Base-by-base conservation (phyloP, 2,113 vertebrate genomes). In the Tringa solitaria region DNA sequence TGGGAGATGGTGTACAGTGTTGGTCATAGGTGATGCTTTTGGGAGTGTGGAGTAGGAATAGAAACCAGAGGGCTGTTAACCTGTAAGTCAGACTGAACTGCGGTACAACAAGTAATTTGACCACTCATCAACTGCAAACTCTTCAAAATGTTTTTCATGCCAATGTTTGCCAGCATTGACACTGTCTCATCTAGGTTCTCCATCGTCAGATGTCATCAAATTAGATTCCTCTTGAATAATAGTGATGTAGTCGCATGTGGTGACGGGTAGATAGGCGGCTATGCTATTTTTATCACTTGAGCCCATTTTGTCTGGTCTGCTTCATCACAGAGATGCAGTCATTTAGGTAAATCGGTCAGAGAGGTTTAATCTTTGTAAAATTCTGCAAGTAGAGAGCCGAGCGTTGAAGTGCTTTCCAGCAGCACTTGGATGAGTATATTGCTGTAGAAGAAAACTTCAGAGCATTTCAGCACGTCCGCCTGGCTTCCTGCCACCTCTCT, bases 251-350 rank as follows among this genome's bases (percentile, higher is more conserved):
- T 51, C 82, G 13, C 35, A 0, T 3, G 53, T 35, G 33, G 67
- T 23, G 82, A 51, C 0, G 6, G 43, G 27, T 30, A 30, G 79
- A 28, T n/a, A 48, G 65, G 57, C 51, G 60, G 35, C 82, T 68
- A 0, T 35, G 92, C 84, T 94, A 30, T 91, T 94, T 93, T 93
- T 94, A 37, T 79, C 57, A 2, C 74, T 79, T 75, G 61, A 84
- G 70, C 89, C 91, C 89, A 32, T 96, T 94, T 95, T 96, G 77
- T 91, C 87, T 87, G 77, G 48, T 89, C 57, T 72, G 61, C 57
- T 82, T 79, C 77, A 53, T 82, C 74, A n/a, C 48, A 45, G 87
- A 89, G 77, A 30, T 64, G 53, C 77, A 93, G 81, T 84, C 46
- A 11, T n/a, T 72, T 72, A 45, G 93, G 91, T 75, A 87, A 82